Base-by-base conservation (phyloP, 2,797 vertebrate genomes). In the Telmatherina bonti region DNA sequence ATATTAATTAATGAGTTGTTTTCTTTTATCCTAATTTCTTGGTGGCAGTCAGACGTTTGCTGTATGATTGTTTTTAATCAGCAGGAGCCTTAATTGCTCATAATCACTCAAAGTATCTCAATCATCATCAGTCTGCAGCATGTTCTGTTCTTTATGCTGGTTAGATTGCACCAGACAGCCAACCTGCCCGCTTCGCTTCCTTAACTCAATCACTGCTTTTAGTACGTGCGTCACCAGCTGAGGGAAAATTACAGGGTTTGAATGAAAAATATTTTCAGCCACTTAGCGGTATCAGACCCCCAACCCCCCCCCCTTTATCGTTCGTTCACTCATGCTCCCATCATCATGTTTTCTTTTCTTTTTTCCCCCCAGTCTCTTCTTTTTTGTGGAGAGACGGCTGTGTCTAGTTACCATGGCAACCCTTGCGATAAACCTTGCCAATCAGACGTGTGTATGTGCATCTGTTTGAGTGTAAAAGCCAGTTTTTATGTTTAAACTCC, bases 331-430 rank as follows among this genome's bases (percentile, higher is more conserved):
- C 70, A 16, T 54, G 4, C 64, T 20, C 62, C 10, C 7, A 9
- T 10, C 56, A 16, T 62, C n/a, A 47, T 38, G 12, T 38, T 36
- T 35, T 35, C 13, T 15, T 38, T 38, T 11, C 36, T 13, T 12
- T 11, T 49, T 59, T 45, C 49, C 54, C 61, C 68, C 57, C 62
- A 68, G 72, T 73, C 71, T 31, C 61, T 70, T 36, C 70, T 47
- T 60, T 83, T 78, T 3, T 38, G 68, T 55, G 45, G 54, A 56
- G 59, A 74, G 65, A 74, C 74, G 81, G 85, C 88, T 85, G 78
- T 85, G 84, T 68, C 80, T 62, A 72, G 90, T 92, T 89, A 62
- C 90, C 83, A 85, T 85, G 84, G 85, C 43, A 85, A 90, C 89
- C 7, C 9, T 13, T 31, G 67, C 45, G 43, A 76, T 84, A 85